phyloP scores from a whole-genome alignment of 2,113 vertebrate species.

The Cynopterus brachyotis region DNA sequence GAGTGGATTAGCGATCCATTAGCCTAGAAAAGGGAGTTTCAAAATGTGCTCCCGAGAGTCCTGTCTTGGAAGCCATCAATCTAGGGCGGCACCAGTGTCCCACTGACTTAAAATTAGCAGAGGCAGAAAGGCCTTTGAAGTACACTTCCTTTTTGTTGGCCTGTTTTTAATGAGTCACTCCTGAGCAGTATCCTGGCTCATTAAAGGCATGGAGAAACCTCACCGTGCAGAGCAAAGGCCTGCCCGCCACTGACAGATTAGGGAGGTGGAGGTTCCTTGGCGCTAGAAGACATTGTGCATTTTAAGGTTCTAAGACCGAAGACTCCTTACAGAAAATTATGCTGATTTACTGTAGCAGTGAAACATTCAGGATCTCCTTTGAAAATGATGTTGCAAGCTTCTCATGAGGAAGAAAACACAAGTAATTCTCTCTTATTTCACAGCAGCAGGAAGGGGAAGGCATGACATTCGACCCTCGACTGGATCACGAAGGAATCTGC shows the following conservation, averaged over 20 bases:
- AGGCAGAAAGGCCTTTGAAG: not conserved
- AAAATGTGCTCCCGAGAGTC: not conserved
- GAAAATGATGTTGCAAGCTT: not conserved
- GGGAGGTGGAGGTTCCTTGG: not conserved
- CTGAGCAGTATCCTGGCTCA: not conserved
- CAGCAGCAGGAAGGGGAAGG: slow-evolving; percentile 90
- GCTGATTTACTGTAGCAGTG: not conserved
- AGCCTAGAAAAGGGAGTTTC: not conserved
- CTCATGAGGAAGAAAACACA: not conserved
- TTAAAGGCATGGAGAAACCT: slow-evolving; percentile 3
- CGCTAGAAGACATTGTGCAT: slow-evolving; percentile 17
- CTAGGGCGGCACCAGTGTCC: not conserved
- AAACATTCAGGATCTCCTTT: slow-evolving; percentile 17
- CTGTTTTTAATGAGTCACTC: slow-evolving; percentile 32
- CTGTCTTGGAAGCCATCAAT: not conserved
- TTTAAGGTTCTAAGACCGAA: not conserved
- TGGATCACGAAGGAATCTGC: slow-evolving; percentile 95
- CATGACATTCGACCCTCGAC: slow-evolving; percentile 93
- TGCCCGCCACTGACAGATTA: not conserved
- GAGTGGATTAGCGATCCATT: not conserved
- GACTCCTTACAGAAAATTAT: not conserved
- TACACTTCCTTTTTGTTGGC: not conserved
- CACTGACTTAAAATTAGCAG: not conserved
- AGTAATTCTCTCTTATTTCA: slow-evolving; percentile 59
- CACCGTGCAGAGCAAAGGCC: not conserved